Evolutionary conservation across 2,113 vertebrate species (phyloP), one percentile per base, ranked within the genome.

Genomic region (Zeus faber): DNA sequence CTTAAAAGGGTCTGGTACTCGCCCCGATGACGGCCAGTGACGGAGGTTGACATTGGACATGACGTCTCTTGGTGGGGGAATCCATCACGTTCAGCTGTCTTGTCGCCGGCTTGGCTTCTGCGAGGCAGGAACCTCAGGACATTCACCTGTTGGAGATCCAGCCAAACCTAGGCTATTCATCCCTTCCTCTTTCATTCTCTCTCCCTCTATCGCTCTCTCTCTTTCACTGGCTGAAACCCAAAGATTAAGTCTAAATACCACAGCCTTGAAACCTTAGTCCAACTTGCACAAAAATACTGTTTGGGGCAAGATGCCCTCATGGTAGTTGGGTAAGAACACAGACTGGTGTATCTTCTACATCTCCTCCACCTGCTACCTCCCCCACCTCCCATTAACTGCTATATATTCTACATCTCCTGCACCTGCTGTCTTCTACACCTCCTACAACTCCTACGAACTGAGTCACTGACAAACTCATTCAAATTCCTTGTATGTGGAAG

Each of bases 51-150:
- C n/a, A n/a, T n/a, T n/a, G n/a, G n/a, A n/a, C n/a, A n/a, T 82
- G 73, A 81, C 72, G 62, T 84, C 70, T 75, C 58, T 31, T 1
- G 21, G 39, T n/a, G 43, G 60, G 74, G 61, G 76, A 79, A 74
- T 77, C 80, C 68, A 9, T 67, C 58, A 70, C 46, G 44, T 51
- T 80, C 69, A 26, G 50, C 37, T 84, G 50, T 23, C 29, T 13
- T 18, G n/a, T 0, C 44, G 18, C 49, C 61, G 13, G 1, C 11
- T 37, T 16, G 43, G 70, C 55, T 49, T 67, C 33, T 56, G 47
- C 1, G n/a, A n/a, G 67, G 52, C 40, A 77, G 31, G 5, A 10
- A 33, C 55, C 47, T 62, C 3, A 2, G 63, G 56, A 31, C 57
- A 4, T 57, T 81, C 72, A 82, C 76, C 72, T n/a, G 16, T 44